Percentiles rank a stretch among this genome's conserved stretches.
phyloP scores from a whole-genome alignment of 1,140 invertebrate genomes.

The Drosophila parvula region DNA sequence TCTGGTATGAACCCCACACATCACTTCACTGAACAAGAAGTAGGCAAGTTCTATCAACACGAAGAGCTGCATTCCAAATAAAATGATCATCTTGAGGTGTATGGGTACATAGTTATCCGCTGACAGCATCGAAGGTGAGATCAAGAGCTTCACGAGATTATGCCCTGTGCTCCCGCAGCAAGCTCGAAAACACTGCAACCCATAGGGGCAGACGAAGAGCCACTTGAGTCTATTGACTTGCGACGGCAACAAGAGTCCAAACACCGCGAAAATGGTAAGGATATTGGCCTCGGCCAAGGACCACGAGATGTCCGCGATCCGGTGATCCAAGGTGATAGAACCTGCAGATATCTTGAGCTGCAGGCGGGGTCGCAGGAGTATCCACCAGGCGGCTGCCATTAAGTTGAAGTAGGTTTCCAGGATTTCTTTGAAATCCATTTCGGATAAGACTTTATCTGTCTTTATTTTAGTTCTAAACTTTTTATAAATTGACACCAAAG shows the following conservation, averaged over 20 bases:
- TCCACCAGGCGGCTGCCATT: conserved; percentile 10
- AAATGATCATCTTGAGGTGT: not conserved
- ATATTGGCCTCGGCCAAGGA: conserved; percentile 8
- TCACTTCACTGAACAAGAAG: not conserved
- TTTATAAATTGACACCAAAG: not conserved
- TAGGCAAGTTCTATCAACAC: not conserved
- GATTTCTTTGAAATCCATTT: not conserved
- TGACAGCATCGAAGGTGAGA: not conserved
- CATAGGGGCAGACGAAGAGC: conserved; percentile 12
- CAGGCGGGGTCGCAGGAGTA: conserved; percentile 1
- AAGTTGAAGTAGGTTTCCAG: not conserved
- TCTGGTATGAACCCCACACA: not conserved
- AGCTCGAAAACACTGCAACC: not conserved
- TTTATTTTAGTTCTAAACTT: too few relatives aligned
- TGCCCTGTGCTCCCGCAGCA: not conserved
- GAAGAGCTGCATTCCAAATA: not conserved
- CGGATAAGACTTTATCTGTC: too few relatives aligned
- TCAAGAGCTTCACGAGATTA: not conserved
- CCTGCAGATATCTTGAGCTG: not conserved
- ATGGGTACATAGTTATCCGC: not conserved
- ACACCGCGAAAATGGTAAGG: not conserved
- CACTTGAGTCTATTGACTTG: not conserved
- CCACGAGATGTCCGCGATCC: not conserved
- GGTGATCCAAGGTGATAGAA: not conserved
- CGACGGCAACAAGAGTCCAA: not conserved